Conservation (phyloP, 2,888 invertebrate species). For the Abscondita cerata region DNA sequence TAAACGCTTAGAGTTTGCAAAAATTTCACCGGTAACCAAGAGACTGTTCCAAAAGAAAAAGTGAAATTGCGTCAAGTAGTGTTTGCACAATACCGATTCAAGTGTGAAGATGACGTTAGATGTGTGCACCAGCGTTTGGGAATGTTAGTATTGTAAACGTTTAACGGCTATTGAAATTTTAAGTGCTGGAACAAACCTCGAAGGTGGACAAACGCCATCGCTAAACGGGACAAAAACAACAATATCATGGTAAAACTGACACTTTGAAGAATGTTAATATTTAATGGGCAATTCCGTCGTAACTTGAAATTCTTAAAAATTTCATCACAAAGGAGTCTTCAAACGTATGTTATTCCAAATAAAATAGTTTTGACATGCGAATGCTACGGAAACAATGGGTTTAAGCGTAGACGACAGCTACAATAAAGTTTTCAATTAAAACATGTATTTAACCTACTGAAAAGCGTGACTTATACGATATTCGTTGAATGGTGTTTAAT, state of each 20-base stretch:
- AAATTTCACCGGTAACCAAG: not conserved
- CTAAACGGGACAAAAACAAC: constrained; percentile 41
- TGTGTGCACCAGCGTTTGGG: constrained; percentile 19
- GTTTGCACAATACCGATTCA: too few relatives aligned
- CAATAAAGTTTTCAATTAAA: constrained; percentile 4
- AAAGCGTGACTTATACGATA: not conserved
- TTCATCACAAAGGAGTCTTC: too few relatives aligned
- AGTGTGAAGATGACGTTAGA: not conserved
- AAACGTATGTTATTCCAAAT: not conserved
- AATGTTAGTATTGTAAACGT: constrained; percentile 31
- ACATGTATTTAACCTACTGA: not conserved
- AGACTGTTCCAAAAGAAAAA: not conserved
- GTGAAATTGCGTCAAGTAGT: not conserved
- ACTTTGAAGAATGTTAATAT: constrained; percentile 4
- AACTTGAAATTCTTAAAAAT: not conserved
- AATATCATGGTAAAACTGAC: constrained; percentile 20
- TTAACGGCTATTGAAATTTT: constrained; percentile 31
- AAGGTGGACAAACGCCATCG: constrained; percentile 39
- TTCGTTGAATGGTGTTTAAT: too few relatives aligned
- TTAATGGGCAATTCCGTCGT: not conserved
- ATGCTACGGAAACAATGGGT: not conserved
- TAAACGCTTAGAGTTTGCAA: not conserved
- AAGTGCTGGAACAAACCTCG: constrained; percentile 39
- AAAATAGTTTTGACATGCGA: constrained; percentile 3
- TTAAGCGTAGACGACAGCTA: not conserved